These are phyloP conservation scores for Chrysocyon brachyurus DNA, from an alignment of 2,797 vertebrate species.

Conservation along the genomic window DNA sequence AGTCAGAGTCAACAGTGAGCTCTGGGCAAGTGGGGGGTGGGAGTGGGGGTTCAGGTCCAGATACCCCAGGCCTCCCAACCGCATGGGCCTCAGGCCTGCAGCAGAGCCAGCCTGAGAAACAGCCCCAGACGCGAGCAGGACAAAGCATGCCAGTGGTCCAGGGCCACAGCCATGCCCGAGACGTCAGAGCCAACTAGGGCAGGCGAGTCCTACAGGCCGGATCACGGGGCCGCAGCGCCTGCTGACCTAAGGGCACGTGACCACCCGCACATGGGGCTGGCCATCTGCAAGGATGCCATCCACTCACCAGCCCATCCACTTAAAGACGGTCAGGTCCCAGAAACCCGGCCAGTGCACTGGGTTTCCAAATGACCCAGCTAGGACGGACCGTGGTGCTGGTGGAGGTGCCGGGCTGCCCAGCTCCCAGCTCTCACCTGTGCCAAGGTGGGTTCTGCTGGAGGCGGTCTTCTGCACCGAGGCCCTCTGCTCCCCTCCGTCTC, in stretches of 20 bases:
- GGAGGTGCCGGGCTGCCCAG: neutral
- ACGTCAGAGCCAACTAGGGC: fast-evolving
- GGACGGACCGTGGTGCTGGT: fast-evolving
- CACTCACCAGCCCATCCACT: fast-evolving
- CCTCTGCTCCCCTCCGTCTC: slow-evolving; percentile 81
- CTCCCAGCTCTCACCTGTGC: slow-evolving; percentile 59
- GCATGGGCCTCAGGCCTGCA: fast-evolving
- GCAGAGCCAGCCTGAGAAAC: neutral
- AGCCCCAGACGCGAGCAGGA: too few species aligned
- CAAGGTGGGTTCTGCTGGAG: neutral
- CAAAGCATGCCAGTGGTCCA: fast-evolving
- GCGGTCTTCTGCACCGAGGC: neutral
- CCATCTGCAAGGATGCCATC: neutral
- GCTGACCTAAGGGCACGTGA: neutral
- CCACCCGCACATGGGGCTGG: neutral
- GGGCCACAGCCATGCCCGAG: fast-evolving
- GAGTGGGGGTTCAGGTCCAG: too few species aligned
- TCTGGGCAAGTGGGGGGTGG: fast-evolving
- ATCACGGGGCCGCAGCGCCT: fast-evolving
- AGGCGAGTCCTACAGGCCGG: neutral
- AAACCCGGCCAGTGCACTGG: fast-evolving
- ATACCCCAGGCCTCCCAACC: neutral
- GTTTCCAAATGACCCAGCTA: fast-evolving
- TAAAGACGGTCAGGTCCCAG: fast-evolving
- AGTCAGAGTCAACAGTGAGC: neutral